These are phyloP conservation scores for Bagarius yarrelli DNA, from an alignment of 2,113 vertebrate genomes.

Conservation along the genomic window DNA sequence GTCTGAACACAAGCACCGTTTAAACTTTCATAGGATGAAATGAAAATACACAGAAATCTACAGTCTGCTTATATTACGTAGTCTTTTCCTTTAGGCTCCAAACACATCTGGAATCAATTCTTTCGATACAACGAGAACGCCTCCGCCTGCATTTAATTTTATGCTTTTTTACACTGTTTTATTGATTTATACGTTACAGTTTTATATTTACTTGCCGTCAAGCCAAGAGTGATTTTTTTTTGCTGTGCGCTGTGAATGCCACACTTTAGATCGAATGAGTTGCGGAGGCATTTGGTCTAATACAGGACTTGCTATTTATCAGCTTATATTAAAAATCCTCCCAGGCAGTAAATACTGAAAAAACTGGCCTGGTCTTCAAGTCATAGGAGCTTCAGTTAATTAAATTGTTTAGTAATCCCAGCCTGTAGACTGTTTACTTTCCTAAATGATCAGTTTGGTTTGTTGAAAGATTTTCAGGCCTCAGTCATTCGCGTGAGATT, in stretches of 20 bases:
- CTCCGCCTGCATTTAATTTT: constrained; percentile 12
- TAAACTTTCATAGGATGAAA: background rate
- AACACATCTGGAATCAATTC: constrained; percentile 32
- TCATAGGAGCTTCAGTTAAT: background rate
- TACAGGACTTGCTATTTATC: background rate
- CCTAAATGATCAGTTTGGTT: background rate
- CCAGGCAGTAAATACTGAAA: constrained; percentile 3
- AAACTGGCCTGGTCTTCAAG: background rate
- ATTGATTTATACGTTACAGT: background rate
- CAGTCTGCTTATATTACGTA: background rate
- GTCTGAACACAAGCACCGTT: background rate
- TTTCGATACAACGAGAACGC: background rate
- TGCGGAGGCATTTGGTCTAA: background rate
- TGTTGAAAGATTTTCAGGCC: constrained; percentile 25
- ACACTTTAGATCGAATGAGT: background rate
- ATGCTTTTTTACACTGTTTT: constrained; percentile 1
- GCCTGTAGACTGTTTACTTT: constrained; percentile 5
- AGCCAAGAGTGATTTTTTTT: background rate
- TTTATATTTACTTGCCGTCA: constrained; percentile 4
- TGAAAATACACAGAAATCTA: background rate
- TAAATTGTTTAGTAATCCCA: constrained; percentile 2
- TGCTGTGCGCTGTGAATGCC: background rate
- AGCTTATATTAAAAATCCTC: background rate
- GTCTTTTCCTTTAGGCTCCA: constrained; percentile 2
- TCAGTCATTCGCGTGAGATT: constrained; percentile 29